phyloP scores from a whole-genome alignment of 1,140 invertebrate genomes.

The Geopemphigus sp. region DNA sequence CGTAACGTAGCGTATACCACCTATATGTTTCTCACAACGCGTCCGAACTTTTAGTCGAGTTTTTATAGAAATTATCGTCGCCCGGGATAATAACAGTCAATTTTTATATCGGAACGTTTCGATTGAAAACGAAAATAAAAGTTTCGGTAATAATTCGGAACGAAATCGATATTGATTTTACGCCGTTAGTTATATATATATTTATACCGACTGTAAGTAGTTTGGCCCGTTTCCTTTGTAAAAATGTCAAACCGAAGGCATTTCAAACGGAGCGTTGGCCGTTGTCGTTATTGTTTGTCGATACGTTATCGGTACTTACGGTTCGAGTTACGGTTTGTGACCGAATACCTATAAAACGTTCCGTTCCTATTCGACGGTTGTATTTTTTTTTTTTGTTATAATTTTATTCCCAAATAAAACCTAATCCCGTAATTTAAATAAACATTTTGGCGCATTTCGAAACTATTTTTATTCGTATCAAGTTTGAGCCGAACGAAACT shows the following conservation, averaged over 20 bases:
- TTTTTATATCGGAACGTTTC: constrained; percentile 21
- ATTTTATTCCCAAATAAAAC: not conserved
- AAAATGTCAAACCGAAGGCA: not conserved
- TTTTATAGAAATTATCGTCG: constrained; percentile 16
- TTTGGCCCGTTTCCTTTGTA: not conserved
- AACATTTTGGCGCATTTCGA: no score
- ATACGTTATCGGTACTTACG: constrained; percentile 2
- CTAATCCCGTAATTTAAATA: not conserved
- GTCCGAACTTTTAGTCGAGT: not conserved
- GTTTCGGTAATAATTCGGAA: constrained; percentile 21
- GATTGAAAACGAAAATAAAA: constrained; percentile 3
- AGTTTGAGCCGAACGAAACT: no score
- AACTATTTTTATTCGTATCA: no score
- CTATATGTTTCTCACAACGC: no score
- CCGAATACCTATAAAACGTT: not conserved
- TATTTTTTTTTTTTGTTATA: constrained; percentile 3
- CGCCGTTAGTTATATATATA: no score
- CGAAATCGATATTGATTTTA: constrained; percentile 16
- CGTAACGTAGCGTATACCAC: no score
- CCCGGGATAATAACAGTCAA: constrained; percentile 14
- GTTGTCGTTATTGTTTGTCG: constrained; percentile 21
- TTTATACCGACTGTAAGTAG: not conserved
- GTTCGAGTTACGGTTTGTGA: not conserved
- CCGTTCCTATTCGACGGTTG: not conserved
- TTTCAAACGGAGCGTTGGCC: not conserved